A percentile compares a stretch with the other conserved stretches of the same genome.
Conservation (phyloP, 2,888 invertebrate species). For the Phengaris arion region DNA sequence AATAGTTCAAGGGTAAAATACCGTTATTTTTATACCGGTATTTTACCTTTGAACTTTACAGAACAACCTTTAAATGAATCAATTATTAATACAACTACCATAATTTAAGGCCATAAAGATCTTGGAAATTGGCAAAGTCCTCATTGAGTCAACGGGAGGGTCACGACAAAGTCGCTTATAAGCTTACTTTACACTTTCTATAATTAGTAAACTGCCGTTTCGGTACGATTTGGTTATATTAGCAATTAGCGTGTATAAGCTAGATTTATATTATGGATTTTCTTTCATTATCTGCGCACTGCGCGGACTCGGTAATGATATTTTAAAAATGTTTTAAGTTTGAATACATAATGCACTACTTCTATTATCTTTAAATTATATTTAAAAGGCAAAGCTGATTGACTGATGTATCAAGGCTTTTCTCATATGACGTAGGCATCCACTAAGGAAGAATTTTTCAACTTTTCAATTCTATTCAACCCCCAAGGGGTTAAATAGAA, state of each 20-base stretch:
- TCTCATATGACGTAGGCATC: too few species aligned
- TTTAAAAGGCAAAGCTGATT: too few species aligned
- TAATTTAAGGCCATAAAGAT: not conserved
- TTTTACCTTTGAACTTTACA: not conserved
- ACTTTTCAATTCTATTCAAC: too few species aligned
- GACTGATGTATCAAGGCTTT: too few species aligned
- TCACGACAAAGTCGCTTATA: slow-evolving; percentile 24
- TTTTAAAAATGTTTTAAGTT: too few species aligned
- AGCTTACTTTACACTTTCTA: slow-evolving; percentile 28
- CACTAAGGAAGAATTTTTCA: too few species aligned
- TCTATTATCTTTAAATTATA: too few species aligned
- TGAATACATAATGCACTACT: too few species aligned
- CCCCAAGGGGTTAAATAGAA: too few species aligned
- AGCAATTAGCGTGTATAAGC: slow-evolving; percentile 10
- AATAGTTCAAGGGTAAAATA: not conserved
- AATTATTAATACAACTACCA: slow-evolving; percentile 1
- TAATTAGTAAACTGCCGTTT: slow-evolving; percentile 21
- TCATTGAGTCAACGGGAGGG: slow-evolving; percentile 10
- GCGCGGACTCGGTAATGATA: not conserved
- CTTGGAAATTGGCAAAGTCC: slow-evolving; percentile 19
- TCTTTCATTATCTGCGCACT: not conserved
- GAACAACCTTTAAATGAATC: not conserved
- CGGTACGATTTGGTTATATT: slow-evolving; percentile 14
- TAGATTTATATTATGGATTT: slow-evolving; percentile 17
- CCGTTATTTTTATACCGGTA: not conserved